A percentile compares a stretch with the other conserved stretches of the same genome.
Evolutionary conservation across 2,113 vertebrate species (phyloP).

Genomic region (Zapus hudsonius): DNA sequence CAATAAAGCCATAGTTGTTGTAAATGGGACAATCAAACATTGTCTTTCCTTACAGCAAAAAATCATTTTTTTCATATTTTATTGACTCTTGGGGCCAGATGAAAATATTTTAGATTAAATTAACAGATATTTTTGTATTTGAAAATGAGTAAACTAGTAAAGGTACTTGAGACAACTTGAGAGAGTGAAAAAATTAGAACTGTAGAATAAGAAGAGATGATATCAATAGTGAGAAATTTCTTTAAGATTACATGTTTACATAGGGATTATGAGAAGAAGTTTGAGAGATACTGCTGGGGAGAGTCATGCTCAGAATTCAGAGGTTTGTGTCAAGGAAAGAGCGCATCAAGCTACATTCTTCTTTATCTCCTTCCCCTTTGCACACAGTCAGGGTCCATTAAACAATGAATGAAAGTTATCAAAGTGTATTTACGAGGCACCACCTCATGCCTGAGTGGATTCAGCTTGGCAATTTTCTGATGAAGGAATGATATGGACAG

Average conservation of each 20-base stretch:
- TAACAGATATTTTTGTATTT: background rate
- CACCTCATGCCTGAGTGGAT: conserved; percentile 24
- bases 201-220: background rate
- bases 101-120: background rate
- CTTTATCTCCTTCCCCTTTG: conserved; percentile 51
- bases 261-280: background rate
- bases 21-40: background rate
- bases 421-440: conserved; percentile 68
- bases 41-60: background rate
- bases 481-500: conserved; percentile 33
- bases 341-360: background rate
- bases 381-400: conserved; percentile 61
- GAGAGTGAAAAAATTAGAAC: background rate
- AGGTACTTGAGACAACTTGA: background rate
- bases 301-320: too few species aligned
- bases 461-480: conserved; percentile 62
- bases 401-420: conserved; percentile 71
- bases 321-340: background rate
- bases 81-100: background rate
- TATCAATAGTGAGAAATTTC: background rate
- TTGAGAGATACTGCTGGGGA: background rate
- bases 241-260: background rate
- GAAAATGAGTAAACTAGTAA: background rate
- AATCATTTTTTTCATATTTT: background rate
- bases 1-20: background rate